A percentile compares a stretch with the other conserved stretches of the same genome.
Conservation (phyloP, 1,140 invertebrate species). For the Tetramorium simillimum region DNA sequence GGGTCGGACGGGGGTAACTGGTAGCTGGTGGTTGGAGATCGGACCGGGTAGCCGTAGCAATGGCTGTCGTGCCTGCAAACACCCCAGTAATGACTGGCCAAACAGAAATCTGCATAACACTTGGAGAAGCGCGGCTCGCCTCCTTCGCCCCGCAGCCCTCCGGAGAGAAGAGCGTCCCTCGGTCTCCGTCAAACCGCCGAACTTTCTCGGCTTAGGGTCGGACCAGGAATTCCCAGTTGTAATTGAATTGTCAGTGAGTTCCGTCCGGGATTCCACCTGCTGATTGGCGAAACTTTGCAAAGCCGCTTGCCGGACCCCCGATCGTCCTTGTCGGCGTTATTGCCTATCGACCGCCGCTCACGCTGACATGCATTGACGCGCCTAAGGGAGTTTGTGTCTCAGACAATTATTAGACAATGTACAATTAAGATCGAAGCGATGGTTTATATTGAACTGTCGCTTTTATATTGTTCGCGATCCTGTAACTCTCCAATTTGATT, state of each 20-base stretch:
- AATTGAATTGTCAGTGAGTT: conserved; percentile 82
- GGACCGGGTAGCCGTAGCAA: conserved; percentile 59
- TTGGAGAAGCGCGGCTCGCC: conserved; percentile 75
- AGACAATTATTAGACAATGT: conserved; percentile 47
- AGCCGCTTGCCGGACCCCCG: conserved; percentile 72
- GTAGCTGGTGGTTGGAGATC: conserved; percentile 39
- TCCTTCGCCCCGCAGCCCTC: conserved; percentile 60
- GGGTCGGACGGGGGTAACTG: neutral
- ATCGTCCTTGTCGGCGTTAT: conserved; percentile 66
- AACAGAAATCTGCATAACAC: conserved; percentile 86
- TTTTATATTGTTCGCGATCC: neutral
- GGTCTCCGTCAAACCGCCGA: conserved; percentile 72
- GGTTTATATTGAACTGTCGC: neutral
- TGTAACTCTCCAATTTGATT: neutral
- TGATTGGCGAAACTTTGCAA: conserved; percentile 76
- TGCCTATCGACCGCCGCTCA: conserved; percentile 49
- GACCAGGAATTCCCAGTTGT: conserved; percentile 79
- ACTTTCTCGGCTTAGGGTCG: conserved; percentile 77
- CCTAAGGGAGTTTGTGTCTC: conserved; percentile 41
- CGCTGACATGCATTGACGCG: conserved; percentile 27
- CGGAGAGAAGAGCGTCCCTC: conserved; percentile 61
- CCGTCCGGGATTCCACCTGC: conserved; percentile 72
- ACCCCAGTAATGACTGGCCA: conserved; percentile 79
- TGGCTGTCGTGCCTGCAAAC: conserved; percentile 68
- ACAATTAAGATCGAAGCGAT: conserved; percentile 28